Evolutionary conservation across 2,888 invertebrate species (phyloP), one percentile per base, ranked within the genome.

Genomic region (Cheilosia impressa): DNA sequence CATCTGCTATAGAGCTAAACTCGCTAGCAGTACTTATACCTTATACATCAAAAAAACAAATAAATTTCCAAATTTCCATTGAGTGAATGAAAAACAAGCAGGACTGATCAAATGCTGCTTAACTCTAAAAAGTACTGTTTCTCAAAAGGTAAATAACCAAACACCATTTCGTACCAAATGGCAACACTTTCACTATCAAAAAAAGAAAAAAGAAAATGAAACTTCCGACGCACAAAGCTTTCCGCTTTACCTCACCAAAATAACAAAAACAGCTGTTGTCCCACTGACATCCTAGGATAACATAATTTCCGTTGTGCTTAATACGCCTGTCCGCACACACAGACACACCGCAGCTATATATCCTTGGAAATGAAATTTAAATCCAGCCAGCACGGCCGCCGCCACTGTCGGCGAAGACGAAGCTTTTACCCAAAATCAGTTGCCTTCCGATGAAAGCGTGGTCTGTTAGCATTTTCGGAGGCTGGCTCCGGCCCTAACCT

Each of bases 391-490:
- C 55, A 72, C 43, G 41, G 47, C 60, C 24, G 69, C 71, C 57
- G 66, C 62, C 52, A 24, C 72, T 72, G 34, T 19, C 2, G 7
- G 10, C 5, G 1, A 31, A 31, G 19, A 17, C 7, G 17, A 79
- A 79, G 79, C 84, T 84, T 75, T 79, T 45, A 55, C 58, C 53
- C 63, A 34, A 58, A 71, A 84, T 84, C 84, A 84, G 84, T 84
- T 75, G 79, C 79, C 79, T 84, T 84, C 75, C 79, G 84, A 79
- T 75, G 69, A 65, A 84, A 84, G 84, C 58, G 75, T 79, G 60
- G 84, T 71, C 69, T 75, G 60, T 65, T 53, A 60, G 50, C 69
- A 71, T 71, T 79, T 71, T 60, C 84, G 84, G 84, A 84, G 69
- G 75, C 60, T 84, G 69, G 52, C 75, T 55, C 55, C 62, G 60